phyloP scores from a whole-genome alignment of 1,140 invertebrate species.

The Ruditapes philippinarum region DNA sequence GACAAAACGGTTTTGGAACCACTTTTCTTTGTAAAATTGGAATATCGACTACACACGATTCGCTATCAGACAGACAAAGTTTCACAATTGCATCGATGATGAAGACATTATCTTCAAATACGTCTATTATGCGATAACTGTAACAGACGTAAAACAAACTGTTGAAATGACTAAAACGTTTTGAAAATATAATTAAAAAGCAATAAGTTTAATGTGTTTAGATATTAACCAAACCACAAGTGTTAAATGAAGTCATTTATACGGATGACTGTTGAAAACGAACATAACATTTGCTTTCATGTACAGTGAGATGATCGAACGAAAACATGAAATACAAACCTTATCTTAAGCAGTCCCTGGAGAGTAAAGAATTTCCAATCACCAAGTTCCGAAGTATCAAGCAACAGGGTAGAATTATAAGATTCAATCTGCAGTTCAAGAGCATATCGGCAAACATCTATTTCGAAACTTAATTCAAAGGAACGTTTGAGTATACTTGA shows the following conservation, averaged over 20 bases:
- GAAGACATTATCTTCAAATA: not conserved
- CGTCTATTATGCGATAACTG: slow-evolving; percentile 15
- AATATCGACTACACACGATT: not conserved
- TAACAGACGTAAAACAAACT: too few species aligned
- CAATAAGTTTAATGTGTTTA: too few species aligned
- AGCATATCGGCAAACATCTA: not conserved
- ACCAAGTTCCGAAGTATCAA: not conserved
- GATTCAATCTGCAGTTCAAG: not conserved
- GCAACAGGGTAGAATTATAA: not conserved
- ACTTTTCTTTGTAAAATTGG: not conserved
- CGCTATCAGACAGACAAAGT: not conserved
- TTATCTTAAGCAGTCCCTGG: not conserved
- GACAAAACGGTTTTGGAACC: not conserved
- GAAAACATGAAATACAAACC: too few species aligned
- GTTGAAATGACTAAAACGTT: too few species aligned
- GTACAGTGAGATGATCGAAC: too few species aligned
- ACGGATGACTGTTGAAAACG: too few species aligned
- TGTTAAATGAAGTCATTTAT: too few species aligned
- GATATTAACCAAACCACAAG: too few species aligned
- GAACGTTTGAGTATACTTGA: not conserved
- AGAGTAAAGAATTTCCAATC: not conserved
- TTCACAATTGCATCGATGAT: not conserved
- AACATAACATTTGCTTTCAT: too few species aligned
- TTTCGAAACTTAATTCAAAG: not conserved
- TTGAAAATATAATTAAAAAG: too few species aligned